Conservation (phyloP, 2,888 invertebrate species). For the Noctua pronuba region DNA sequence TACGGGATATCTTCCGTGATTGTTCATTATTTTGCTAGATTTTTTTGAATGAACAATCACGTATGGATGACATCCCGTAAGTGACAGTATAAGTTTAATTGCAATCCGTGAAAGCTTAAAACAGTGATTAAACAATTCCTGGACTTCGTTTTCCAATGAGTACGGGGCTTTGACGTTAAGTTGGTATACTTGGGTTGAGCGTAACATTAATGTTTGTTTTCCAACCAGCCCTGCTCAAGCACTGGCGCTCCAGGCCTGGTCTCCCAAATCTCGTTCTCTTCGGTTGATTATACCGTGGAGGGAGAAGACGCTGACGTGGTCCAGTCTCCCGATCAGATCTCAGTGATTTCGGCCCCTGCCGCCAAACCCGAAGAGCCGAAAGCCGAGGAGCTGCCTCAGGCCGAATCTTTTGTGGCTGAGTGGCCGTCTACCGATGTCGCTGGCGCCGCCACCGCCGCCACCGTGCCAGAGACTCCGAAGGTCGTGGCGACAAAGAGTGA, state of each 20-base stretch:
- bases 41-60: no score
- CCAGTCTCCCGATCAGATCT: slow-evolving; percentile 93
- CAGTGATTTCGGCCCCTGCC: slow-evolving; percentile 91
- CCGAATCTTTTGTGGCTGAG: slow-evolving; percentile 51
- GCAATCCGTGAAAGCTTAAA: no score
- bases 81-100: no score
- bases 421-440: slow-evolving; percentile 36
- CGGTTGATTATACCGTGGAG: slow-evolving; percentile 97
- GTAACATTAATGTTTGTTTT: slow-evolving; percentile 18
- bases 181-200: neutral
- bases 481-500: slow-evolving; percentile 47
- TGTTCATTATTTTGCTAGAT: no score
- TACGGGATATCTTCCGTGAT: no score
- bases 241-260: slow-evolving; percentile 91
- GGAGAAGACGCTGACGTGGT: slow-evolving; percentile 94
- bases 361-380: slow-evolving; percentile 83
- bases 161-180: neutral
- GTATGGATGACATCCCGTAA: no score
- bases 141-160: neutral
- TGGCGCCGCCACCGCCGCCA: neutral
- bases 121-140: no score
- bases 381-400: slow-evolving; percentile 44
- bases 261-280: slow-evolving; percentile 97
- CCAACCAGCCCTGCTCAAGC: slow-evolving; percentile 75
- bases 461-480: slow-evolving; percentile 8